Conservation (phyloP, 2,113 vertebrate species). For the Hiodon tergisus region DNA sequence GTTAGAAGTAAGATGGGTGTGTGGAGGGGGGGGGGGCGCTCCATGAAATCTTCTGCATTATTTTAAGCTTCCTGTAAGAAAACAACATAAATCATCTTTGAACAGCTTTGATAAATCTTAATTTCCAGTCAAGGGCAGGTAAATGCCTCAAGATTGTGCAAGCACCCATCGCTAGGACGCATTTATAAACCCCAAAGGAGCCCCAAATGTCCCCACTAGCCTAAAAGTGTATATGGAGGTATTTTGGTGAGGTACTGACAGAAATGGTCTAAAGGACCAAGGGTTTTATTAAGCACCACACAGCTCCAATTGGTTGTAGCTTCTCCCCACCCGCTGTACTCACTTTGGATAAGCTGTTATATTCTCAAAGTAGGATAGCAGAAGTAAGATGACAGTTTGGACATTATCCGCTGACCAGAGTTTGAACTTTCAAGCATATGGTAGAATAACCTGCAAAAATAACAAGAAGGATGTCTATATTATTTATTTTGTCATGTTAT, state of each 20-base stretch:
- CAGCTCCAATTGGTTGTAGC: neutral
- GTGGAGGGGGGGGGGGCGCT: neutral
- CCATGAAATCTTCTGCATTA: neutral
- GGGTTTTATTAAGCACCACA: neutral
- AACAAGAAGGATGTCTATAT: neutral
- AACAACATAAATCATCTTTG: constrained; percentile 27
- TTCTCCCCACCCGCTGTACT: neutral
- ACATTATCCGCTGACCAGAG: constrained; percentile 26
- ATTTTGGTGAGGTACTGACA: neutral
- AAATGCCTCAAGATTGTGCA: constrained; percentile 2
- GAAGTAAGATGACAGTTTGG: constrained; percentile 21
- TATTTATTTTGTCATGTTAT: neutral
- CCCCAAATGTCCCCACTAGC: neutral
- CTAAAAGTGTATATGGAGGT: neutral
- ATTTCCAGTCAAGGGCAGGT: constrained; percentile 14
- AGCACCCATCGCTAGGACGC: neutral
- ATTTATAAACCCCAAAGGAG: no score
- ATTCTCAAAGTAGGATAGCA: constrained; percentile 9
- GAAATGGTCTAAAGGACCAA: neutral
- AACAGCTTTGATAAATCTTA: constrained; percentile 12
- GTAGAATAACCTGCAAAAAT: neutral
- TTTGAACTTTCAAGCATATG: constrained; percentile 24
- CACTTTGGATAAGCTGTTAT: constrained; percentile 27
- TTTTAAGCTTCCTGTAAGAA: constrained; percentile 15
- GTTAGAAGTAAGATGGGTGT: constrained; percentile 9